A percentile compares a stretch with the other conserved stretches of the same genome.
Conservation (phyloP, 1,140 invertebrate genomes). For the Heliothis virescens region DNA sequence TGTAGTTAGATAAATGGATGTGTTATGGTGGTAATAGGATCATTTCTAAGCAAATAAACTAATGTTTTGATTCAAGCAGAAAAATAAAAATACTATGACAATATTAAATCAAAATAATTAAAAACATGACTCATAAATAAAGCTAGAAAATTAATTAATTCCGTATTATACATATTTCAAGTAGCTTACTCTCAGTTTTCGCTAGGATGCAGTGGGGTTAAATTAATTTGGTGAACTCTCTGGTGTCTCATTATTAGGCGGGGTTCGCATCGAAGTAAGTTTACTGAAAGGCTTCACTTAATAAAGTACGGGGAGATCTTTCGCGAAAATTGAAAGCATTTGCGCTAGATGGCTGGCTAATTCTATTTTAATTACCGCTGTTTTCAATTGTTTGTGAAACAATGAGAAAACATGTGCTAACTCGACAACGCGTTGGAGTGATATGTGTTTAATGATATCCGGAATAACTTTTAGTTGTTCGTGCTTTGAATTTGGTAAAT, state of each 20-base stretch:
- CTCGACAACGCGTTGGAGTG: background rate
- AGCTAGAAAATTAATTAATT: no score
- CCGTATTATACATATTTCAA: conserved; percentile 5
- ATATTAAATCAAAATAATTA: no score
- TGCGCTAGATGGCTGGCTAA: conserved; percentile 46
- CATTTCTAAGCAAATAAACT: no score
- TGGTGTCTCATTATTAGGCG: conserved; percentile 44
- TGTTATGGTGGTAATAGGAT: no score
- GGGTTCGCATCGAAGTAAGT: conserved; percentile 46
- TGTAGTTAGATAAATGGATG: no score
- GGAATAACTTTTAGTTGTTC: no score
- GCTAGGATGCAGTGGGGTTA: conserved; percentile 29
- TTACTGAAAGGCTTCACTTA: conserved; percentile 51
- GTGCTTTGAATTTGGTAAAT: background rate
- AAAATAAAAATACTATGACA: no score
- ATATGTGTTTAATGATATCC: background rate
- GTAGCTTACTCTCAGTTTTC: conserved; percentile 33
- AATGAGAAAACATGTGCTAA: conserved; percentile 25
- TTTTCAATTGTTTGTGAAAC: conserved; percentile 37
- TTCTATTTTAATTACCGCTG: conserved; percentile 51
- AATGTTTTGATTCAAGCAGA: no score
- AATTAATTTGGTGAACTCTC: conserved; percentile 49
- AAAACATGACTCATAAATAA: no score
- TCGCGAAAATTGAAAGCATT: conserved; percentile 46
- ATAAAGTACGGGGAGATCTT: conserved; percentile 46